phyloP scores from a whole-genome alignment of 2,113 vertebrate genomes.

The Mormoops blainvillei region DNA sequence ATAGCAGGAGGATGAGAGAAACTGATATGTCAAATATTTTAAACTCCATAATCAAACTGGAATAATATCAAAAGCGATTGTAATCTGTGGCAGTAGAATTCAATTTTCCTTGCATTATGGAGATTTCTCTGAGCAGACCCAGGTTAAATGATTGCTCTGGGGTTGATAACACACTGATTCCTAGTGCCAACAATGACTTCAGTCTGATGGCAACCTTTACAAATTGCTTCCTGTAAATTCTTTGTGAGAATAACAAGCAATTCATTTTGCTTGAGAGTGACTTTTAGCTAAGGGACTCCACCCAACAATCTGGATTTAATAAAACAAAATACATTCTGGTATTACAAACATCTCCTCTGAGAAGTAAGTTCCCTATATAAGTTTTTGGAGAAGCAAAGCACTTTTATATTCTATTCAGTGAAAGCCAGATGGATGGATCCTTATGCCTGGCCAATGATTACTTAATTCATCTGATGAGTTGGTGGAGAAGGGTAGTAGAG shows the following conservation, averaged over 20 bases:
- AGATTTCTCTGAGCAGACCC: conserved; percentile 44
- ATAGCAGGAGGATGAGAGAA: neutral
- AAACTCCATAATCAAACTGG: conserved; percentile 41
- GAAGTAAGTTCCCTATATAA: conserved; percentile 24
- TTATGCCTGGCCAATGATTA: neutral
- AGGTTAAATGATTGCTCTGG: conserved; percentile 47
- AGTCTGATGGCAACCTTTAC: conserved; percentile 63
- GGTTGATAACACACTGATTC: conserved; percentile 64
- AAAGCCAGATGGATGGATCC: conserved; percentile 33
- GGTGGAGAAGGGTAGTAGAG: neutral
- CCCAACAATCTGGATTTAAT: conserved; percentile 69
- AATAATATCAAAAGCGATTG: conserved; percentile 55
- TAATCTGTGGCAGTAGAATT: conserved; percentile 51
- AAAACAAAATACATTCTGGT: conserved; percentile 53
- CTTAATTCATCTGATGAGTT: conserved; percentile 2
- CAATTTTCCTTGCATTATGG: conserved; percentile 53
- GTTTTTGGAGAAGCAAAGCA: conserved; percentile 30
- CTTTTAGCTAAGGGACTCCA: conserved; percentile 61
- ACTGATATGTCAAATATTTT: conserved; percentile 50
- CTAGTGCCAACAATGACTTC: conserved; percentile 67
- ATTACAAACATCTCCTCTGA: conserved; percentile 50
- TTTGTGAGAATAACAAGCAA: conserved; percentile 64
- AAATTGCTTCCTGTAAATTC: conserved; percentile 72
- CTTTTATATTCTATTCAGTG: conserved; percentile 11
- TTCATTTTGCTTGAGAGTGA: conserved; percentile 58